Conservation (phyloP, 2,888 invertebrate species). For the Drosophila mulleri region DNA sequence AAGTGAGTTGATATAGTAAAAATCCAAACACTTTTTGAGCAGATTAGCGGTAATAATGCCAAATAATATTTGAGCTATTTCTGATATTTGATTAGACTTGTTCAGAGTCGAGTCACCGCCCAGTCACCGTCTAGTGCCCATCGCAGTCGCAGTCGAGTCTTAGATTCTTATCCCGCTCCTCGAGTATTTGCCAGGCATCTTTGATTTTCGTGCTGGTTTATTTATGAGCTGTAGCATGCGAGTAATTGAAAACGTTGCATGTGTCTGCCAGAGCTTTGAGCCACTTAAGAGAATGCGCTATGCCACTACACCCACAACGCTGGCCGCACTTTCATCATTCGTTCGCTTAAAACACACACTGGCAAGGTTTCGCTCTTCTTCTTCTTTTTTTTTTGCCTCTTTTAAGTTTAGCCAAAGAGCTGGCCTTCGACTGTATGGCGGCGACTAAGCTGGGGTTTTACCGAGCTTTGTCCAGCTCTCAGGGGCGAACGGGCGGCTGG, state of each 20-base stretch:
- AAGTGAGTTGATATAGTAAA: too few species aligned
- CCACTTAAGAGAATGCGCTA: constrained; percentile 21
- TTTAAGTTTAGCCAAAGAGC: constrained; percentile 30
- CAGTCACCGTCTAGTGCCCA: neutral
- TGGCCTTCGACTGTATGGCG: constrained; percentile 35
- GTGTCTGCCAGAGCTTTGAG: constrained; percentile 10
- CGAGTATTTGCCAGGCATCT: neutral
- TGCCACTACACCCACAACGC: neutral
- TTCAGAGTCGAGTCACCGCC: neutral
- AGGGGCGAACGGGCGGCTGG: neutral
- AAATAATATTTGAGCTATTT: too few species aligned
- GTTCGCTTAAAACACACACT: neutral
- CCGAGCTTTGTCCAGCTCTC: constrained; percentile 22
- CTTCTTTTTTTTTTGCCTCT: neutral
- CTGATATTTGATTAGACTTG: too few species aligned
- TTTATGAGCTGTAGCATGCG: constrained; percentile 16
- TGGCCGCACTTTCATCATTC: neutral
- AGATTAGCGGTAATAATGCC: too few species aligned
- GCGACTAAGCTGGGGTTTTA: constrained; percentile 30
- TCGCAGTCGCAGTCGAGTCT: neutral
- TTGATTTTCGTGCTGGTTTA: constrained; percentile 9
- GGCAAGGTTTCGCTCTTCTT: neutral
- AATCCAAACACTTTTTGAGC: too few species aligned
- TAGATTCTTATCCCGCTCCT: too few species aligned
- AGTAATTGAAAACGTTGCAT: constrained; percentile 37